Evolutionary conservation across 2,113 vertebrate genomes (phyloP), one percentile per base, ranked within the genome.

Genomic region (Donacobius atricapilla): DNA sequence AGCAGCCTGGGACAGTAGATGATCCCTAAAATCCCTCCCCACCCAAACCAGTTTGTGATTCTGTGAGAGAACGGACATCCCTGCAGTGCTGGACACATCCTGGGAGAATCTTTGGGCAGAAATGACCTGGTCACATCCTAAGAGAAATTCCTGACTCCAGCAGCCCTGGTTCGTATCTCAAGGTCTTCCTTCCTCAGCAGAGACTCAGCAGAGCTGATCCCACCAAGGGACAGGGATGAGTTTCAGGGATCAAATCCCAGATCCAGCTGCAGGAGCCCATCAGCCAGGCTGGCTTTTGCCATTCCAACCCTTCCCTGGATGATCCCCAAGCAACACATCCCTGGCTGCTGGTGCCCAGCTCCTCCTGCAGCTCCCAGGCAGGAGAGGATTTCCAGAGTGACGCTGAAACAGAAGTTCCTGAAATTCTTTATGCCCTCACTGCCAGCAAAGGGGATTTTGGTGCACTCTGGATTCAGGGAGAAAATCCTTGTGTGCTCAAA

Each of bases 11-110:
- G 30, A 39, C 13, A 24, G 7, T 11, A 22, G n/a, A 23, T 22
- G n/a, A 37, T 10, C 60, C 25, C 17, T 42, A 13, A 66, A 24
- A 8, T 25, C 35, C 42, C 33, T 39, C 24, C 54, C 23, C 3
- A 30, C 9, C n/a, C 65, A 40, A 30, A n/a, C 2, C n/a, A 39
- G 14, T 24, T 11, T 20, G 15, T 20, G 65, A 61, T 54, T 70
- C 54, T 10, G 1, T 16, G 56, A 39, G 19, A 15, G 5, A 58
- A 10, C 15, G 39, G 73, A 58, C 78, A 27, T 48, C 39, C 13
- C 22, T 39, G 47, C 64, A 66, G 57, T 40, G 60, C 81, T 90
- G 94, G 78, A 61, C 58, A 86, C 71, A 69, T 60, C 86, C 93
- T 30, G 25, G 40, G 54, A 56, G 60, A 25, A 7, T 48, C 48